phyloP scores from a whole-genome alignment of 2,888 invertebrate genomes.

The Charanyca ferruginea region DNA sequence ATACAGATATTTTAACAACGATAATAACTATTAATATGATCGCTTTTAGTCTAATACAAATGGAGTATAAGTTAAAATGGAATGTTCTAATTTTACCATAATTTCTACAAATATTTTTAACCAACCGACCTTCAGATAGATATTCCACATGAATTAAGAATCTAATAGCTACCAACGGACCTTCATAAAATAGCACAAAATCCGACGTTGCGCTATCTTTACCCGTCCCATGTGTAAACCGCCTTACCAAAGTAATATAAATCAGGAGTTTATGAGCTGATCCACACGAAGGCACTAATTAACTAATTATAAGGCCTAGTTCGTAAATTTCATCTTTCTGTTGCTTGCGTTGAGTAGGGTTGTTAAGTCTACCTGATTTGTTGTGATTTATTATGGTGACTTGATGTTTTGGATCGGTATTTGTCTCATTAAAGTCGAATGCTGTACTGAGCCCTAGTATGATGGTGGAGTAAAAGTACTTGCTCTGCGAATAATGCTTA shows the following conservation, averaged over 20 bases:
- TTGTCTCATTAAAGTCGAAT: background rate
- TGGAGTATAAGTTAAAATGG: no score
- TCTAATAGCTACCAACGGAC: background rate
- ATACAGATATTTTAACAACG: no score
- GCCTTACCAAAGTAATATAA: constrained; percentile 29
- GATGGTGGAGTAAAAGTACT: no score
- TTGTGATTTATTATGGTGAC: background rate
- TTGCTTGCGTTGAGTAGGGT: constrained; percentile 4
- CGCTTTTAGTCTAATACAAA: no score
- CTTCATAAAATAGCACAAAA: constrained; percentile 26
- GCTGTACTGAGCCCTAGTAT: no score
- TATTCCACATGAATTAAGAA: constrained; percentile 6
- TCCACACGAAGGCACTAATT: constrained; percentile 41
- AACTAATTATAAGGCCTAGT: constrained; percentile 38
- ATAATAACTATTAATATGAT: no score
- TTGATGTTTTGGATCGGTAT: background rate
- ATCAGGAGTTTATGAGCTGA: constrained; percentile 39
- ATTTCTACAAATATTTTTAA: background rate
- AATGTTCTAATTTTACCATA: background rate
- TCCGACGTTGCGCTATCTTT: constrained; percentile 12
- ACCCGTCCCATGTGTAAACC: constrained; percentile 29
- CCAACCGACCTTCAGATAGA: background rate
- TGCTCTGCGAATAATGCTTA: no score
- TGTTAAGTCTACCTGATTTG: background rate
- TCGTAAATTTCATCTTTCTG: constrained; percentile 37